phyloP scores from a whole-genome alignment of 2,888 invertebrate species.

The Dexiosoma caninum region DNA sequence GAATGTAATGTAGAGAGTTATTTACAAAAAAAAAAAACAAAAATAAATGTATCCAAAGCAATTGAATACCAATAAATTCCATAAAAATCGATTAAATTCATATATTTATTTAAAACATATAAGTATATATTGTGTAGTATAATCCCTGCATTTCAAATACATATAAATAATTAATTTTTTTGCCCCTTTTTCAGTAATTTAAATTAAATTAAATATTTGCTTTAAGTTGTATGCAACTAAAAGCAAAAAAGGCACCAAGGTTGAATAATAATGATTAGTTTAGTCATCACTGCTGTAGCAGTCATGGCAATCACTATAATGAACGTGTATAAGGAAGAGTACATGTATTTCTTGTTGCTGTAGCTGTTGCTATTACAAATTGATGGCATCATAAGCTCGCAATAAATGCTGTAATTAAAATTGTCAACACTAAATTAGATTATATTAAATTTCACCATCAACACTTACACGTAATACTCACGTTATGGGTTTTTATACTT shows the following conservation, averaged over 20 bases:
- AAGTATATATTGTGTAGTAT: too few relatives aligned
- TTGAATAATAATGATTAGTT: not conserved
- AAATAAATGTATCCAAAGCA: not conserved
- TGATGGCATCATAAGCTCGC: slow-evolving; percentile 36
- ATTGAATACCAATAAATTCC: not conserved
- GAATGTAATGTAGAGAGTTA: too few relatives aligned
- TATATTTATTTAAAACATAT: too few relatives aligned
- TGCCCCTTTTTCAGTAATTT: not conserved
- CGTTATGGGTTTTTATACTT: not conserved
- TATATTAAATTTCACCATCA: slow-evolving; percentile 38
- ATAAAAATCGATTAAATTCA: not conserved
- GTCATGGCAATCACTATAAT: not conserved
- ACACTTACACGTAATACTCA: too few relatives aligned
- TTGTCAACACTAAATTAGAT: slow-evolving; percentile 54
- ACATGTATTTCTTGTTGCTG: not conserved
- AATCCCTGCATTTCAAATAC: too few relatives aligned
- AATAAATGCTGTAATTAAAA: slow-evolving; percentile 54
- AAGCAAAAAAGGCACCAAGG: slow-evolving; percentile 4
- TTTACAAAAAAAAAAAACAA: too few relatives aligned
- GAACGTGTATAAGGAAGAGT: not conserved
- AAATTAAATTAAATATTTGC: slow-evolving; percentile 28
- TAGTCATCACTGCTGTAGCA: not conserved
- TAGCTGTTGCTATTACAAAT: not conserved
- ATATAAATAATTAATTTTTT: too few relatives aligned
- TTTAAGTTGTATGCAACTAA: not conserved